Base-by-base conservation (phyloP, 2,797 vertebrate species). In the Falco novaeseelandiae region DNA sequence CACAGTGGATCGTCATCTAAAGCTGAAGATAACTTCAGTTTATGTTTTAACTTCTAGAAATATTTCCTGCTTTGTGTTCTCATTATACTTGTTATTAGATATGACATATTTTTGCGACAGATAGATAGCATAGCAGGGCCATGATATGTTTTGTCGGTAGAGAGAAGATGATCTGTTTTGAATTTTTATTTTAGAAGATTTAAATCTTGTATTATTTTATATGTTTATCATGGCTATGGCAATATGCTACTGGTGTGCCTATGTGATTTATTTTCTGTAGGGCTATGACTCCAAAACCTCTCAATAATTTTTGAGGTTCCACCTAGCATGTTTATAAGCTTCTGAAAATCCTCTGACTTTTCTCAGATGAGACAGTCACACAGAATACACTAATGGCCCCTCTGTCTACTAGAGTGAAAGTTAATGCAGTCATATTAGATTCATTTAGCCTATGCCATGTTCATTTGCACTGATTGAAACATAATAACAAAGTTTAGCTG, bases 1-100 rank as follows among this genome's bases (percentile, higher is more conserved):
- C 95, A 89, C 66, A 90, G 69, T 70, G 92, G 85, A 92, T 89
- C 71, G 62, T 94, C 96, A 96, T 96, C 81, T 95, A 90, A 93
- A 94, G 83, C 90, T 94, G 82, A 83, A 92, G 90, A 93, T 90
- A 78, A 76, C 72, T 97, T 96, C 78, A 91, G 89, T 84, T 96
- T 95, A 77, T 93, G 73, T 96, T 95, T 95, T 59, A 59, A 63
- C 73, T 90, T 86, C 17, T 42, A n/a, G 65, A 96, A 77, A 69
- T 66, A 87, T 76, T 90, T 90, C 87, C 77, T 94, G 76, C 58
- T 90, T 84, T 8, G 0, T 83, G 78, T 71, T 88, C 57, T 66
- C 58, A 66, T 81, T 90, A 63, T 92, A 73, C 78, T 93, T 91
- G 62, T 96, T 87, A 71, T 73, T 97, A 63, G 63, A 71, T 77